phyloP scores from a whole-genome alignment of 2,797 vertebrate genomes.

The Chaetophractus vellerosus region DNA sequence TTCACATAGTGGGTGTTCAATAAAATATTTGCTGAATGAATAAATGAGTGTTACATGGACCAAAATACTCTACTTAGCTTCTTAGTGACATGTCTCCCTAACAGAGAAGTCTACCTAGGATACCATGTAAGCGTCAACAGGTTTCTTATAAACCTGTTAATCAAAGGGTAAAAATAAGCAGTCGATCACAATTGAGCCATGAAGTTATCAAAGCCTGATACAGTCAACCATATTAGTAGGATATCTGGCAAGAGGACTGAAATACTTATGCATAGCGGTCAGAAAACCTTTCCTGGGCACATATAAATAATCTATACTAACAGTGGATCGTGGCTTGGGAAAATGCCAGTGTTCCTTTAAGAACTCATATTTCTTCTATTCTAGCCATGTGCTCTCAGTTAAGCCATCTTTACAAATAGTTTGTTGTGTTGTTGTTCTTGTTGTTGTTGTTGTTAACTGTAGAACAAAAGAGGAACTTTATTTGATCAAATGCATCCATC shows the following conservation, averaged over 20 bases:
- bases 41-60: neutral
- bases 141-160: neutral
- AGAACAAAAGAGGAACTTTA: neutral
- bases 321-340: neutral
- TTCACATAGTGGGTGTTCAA: neutral
- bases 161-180: neutral
- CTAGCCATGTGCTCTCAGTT: neutral
- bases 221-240: neutral
- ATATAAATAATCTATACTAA: neutral
- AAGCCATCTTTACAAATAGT: neutral
- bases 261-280: neutral
- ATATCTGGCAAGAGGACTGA: constrained; percentile 3
- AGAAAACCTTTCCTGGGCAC: neutral
- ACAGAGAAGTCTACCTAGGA: neutral
- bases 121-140: neutral
- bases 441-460: neutral
- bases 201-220: neutral
- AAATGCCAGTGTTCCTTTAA: constrained; percentile 1
- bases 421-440: neutral
- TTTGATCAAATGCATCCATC: neutral
- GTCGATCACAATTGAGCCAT: neutral
- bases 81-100: neutral
- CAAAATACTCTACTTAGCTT: neutral
- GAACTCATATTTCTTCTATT: neutral
- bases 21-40: constrained; percentile 4